Percentiles rank a stretch among this genome's conserved stretches.
Conservation (phyloP, 2,888 invertebrate genomes). For the Stenoptilia bipunctidactyla region DNA sequence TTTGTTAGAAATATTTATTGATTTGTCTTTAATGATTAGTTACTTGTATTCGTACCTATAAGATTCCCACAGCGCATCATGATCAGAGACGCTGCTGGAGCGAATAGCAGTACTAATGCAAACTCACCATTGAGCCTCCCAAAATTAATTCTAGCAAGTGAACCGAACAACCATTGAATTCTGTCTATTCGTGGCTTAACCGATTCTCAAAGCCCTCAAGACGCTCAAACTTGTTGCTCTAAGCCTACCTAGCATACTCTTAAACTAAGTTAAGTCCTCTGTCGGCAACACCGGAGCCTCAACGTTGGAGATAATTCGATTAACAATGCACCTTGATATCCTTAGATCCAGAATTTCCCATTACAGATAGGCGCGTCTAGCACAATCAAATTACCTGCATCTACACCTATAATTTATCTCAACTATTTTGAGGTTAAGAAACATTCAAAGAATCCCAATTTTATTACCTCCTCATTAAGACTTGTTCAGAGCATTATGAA, state of each 20-base stretch:
- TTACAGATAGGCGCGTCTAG: not conserved
- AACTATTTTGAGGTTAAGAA: too few species aligned
- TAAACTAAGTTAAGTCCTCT: constrained; percentile 64
- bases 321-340: constrained; percentile 63
- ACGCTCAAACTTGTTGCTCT: constrained; percentile 64
- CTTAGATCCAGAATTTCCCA: constrained; percentile 22
- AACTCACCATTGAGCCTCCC: not conserved
- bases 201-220: constrained; percentile 61
- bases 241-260: constrained; percentile 59
- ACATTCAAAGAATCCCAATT: too few species aligned
- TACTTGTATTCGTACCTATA: too few species aligned
- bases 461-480: too few species aligned
- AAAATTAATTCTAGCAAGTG: constrained; percentile 8
- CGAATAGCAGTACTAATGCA: too few species aligned
- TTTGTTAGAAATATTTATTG: too few species aligned
- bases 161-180: constrained; percentile 31
- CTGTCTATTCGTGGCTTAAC: constrained; percentile 40
- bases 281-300: constrained; percentile 49
- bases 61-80: too few species aligned
- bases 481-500: too few species aligned
- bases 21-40: too few species aligned
- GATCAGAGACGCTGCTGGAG: too few species aligned
- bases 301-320: constrained; percentile 64
- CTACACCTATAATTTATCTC: too few species aligned
- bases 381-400: not conserved